Conservation (phyloP, 2,888 invertebrate genomes). For the Eugnorisma glareosa region DNA sequence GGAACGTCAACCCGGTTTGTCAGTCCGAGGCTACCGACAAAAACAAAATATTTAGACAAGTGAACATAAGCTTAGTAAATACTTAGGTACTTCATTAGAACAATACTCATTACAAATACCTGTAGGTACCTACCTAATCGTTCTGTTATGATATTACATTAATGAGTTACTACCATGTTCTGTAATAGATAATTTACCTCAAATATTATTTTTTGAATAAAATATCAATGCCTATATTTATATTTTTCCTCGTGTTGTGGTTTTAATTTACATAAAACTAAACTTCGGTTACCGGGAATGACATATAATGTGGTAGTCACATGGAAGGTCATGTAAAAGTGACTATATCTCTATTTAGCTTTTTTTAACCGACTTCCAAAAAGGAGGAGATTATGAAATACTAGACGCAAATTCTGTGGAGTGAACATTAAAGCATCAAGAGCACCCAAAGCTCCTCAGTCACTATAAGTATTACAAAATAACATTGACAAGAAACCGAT, state of each 20-base stretch:
- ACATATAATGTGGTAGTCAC: no score
- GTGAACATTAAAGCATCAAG: neutral
- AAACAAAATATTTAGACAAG: constrained; percentile 14
- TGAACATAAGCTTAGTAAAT: neutral
- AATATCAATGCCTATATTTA: neutral
- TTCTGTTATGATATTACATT: neutral
- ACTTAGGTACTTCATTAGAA: constrained; percentile 18
- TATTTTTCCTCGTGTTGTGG: constrained; percentile 10
- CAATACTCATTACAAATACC: constrained; percentile 9
- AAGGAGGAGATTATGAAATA: neutral
- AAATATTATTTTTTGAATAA: neutral
- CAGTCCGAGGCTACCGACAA: constrained; percentile 13
- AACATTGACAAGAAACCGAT: neutral
- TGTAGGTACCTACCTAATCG: neutral
- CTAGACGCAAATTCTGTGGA: neutral
- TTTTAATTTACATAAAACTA: constrained; percentile 12
- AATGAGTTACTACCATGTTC: neutral
- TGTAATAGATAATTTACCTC: neutral
- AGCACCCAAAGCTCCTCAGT: neutral
- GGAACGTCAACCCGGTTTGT: neutral
- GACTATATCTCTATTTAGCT: neutral
- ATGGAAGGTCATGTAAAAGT: neutral
- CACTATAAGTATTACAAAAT: neutral
- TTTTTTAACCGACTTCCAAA: neutral
- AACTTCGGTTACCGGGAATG: neutral